Evolutionary conservation across 1,140 invertebrate species (phyloP).

Genomic region (Drosophila punjabiensis): DNA sequence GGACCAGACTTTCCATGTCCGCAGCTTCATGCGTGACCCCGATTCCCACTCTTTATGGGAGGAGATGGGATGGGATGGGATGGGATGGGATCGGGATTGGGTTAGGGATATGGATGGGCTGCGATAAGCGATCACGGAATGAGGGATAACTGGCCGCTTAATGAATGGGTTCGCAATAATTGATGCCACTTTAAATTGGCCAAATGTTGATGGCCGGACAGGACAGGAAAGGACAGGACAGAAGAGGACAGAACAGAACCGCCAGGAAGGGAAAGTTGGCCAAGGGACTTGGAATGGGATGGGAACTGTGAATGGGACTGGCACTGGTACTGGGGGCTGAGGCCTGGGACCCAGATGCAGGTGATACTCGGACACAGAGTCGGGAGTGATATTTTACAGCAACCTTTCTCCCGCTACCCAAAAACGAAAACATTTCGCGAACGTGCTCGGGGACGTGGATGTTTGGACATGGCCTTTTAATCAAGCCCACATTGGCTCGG

Average conservation of each 20-base stretch:
- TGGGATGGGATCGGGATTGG: constrained; percentile 47
- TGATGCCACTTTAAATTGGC: constrained; percentile 79
- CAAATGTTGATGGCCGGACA: constrained; percentile 54
- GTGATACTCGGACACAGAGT: constrained; percentile 64
- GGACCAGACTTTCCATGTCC: constrained; percentile 56
- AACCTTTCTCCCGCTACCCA: constrained; percentile 74
- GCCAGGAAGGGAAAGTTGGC: constrained; percentile 62
- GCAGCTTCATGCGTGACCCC: constrained; percentile 72
- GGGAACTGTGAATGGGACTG: background rate
- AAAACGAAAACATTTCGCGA: constrained; percentile 53
- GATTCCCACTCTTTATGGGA: constrained; percentile 54
- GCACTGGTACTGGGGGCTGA: background rate
- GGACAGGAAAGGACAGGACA: too few species aligned
- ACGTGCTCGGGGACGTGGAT: constrained; percentile 43
- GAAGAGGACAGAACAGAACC: constrained; percentile 33
- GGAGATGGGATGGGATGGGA: background rate
- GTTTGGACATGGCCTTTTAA: constrained; percentile 71
- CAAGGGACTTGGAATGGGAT: constrained; percentile 41
- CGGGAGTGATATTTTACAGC: constrained; percentile 69
- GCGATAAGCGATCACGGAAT: constrained; percentile 78
- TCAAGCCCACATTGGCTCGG: constrained; percentile 78
- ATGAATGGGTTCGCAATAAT: constrained; percentile 80
- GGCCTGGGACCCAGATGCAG: constrained; percentile 32
- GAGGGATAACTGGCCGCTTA: constrained; percentile 80
- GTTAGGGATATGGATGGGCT: constrained; percentile 61